phyloP scores from a whole-genome alignment of 35 echinoderm and acorn worm genomes.

The Lytechinus pictus region DNA sequence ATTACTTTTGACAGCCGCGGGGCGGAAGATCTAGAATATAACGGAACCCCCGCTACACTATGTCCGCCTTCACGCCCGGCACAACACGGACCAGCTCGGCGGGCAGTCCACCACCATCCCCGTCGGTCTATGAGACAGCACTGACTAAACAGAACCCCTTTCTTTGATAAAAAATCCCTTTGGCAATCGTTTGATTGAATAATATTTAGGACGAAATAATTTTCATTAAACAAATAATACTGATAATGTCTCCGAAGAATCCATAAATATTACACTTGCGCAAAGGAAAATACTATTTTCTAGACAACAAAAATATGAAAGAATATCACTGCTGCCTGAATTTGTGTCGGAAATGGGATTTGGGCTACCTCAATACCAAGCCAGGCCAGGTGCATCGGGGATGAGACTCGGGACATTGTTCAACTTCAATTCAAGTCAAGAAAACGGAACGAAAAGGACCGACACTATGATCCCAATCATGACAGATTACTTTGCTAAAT shows the following conservation, averaged over 20 bases:
- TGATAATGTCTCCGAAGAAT: no score
- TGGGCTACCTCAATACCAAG: background rate
- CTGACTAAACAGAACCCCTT: background rate
- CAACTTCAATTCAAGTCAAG: no score
- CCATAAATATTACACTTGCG: no score
- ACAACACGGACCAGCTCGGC: conserved; percentile 11
- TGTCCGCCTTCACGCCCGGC: background rate
- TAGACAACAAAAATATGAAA: no score
- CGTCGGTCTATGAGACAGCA: background rate
- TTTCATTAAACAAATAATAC: background rate
- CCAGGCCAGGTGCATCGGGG: background rate
- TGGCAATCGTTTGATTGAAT: background rate
- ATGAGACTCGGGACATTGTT: background rate
- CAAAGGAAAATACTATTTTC: no score
- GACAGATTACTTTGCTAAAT: background rate
- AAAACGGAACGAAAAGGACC: no score
- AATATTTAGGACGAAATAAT: background rate
- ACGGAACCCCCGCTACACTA: background rate
- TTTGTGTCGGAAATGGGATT: background rate
- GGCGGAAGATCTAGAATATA: background rate
- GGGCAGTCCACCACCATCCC: background rate
- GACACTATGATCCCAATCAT: background rate
- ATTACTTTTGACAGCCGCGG: conserved; percentile 2
- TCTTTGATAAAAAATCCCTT: background rate
- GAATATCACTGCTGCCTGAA: no score